phyloP scores from a whole-genome alignment of 2,797 vertebrate genomes.

The Pristis pectinata region DNA sequence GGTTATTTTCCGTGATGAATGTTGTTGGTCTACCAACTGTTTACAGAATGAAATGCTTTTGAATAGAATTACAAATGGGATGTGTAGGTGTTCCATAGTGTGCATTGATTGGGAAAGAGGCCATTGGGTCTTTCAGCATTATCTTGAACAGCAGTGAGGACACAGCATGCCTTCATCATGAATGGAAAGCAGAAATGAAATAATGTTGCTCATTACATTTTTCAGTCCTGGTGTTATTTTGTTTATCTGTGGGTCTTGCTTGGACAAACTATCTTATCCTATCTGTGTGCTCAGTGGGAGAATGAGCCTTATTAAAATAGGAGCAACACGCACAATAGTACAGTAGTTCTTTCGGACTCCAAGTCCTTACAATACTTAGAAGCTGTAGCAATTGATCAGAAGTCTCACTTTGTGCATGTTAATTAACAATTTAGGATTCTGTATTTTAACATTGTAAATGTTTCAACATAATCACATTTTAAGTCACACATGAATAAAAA shows the following conservation, averaged over 20 bases:
- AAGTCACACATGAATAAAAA: not conserved
- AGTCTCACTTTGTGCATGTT: not conserved
- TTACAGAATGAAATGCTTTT: constrained; percentile 42
- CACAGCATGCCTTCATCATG: not conserved
- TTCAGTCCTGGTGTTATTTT: not conserved
- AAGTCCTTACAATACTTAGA: not conserved
- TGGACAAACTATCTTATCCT: not conserved
- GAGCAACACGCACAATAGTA: too few species aligned
- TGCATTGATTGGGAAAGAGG: not conserved
- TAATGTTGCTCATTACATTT: not conserved
- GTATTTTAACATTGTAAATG: not conserved
- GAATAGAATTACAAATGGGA: constrained; percentile 49
- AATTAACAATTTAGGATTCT: not conserved
- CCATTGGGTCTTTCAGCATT: not conserved
- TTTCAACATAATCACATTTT: not conserved
- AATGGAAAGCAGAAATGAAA: not conserved
- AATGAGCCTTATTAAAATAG: not conserved
- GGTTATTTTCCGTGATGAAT: constrained; percentile 42
- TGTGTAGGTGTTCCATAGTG: constrained; percentile 38
- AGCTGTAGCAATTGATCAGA: not conserved
- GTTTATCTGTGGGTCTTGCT: not conserved
- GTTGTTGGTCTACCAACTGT: constrained; percentile 44
- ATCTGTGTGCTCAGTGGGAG: not conserved
- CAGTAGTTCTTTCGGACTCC: not conserved
- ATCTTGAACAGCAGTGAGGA: not conserved